Percentiles rank a stretch among this genome's conserved stretches.
phyloP scores from a whole-genome alignment of 2,888 invertebrate genomes.

The Fissipunctia ypsillon region DNA sequence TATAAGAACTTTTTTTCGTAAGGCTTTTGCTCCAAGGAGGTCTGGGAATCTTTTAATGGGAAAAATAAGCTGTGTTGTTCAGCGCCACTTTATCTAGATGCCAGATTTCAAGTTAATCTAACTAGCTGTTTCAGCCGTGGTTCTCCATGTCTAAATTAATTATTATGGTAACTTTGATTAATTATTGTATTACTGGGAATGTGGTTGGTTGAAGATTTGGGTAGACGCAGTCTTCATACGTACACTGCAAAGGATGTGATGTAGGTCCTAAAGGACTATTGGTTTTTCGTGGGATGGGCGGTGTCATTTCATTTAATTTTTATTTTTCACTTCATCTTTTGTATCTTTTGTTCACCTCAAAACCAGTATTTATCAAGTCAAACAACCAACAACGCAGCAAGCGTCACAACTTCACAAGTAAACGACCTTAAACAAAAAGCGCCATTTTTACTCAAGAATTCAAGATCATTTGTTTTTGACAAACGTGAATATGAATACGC shows the following conservation, averaged over 20 bases:
- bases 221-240: background rate
- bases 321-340: background rate
- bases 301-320: background rate
- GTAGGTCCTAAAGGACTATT: background rate
- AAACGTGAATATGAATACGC: slow-evolving; percentile 16
- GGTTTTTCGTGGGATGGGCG: background rate
- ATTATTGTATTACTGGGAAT: background rate
- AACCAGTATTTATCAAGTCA: slow-evolving; percentile 29
- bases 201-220: background rate
- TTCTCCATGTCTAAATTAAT: background rate
- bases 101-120: background rate
- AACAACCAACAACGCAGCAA: background rate
- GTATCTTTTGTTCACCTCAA: slow-evolving; percentile 13
- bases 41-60: background rate
- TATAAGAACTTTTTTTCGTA: background rate
- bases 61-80: background rate
- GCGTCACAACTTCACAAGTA: slow-evolving; percentile 22
- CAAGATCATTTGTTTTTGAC: slow-evolving; percentile 34
- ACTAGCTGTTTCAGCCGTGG: background rate
- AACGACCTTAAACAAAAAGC: slow-evolving; percentile 28
- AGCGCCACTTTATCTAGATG: background rate
- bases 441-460: slow-evolving; percentile 25
- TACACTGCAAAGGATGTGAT: background rate
- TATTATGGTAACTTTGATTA: background rate
- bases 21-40: background rate